Evolutionary conservation across 1,140 invertebrate species (phyloP).

Genomic region (Wasmannia auropunctata): DNA sequence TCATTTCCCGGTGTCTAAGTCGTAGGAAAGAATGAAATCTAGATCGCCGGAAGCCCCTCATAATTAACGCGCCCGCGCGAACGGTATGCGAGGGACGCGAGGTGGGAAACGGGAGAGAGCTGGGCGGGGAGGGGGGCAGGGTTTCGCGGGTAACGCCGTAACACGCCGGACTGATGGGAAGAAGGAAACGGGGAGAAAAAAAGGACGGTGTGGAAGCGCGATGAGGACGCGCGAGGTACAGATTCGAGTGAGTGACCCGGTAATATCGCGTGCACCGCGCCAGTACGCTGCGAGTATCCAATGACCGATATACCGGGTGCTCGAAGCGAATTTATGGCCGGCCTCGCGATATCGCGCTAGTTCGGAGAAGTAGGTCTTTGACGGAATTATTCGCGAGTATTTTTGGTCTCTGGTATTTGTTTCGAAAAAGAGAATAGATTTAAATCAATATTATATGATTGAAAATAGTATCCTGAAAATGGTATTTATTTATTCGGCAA

Average conservation of each 20-base stretch:
- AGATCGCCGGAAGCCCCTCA: constrained; percentile 85
- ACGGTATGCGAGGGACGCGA: constrained; percentile 52
- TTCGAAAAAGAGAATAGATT: not conserved
- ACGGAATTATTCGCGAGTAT: not conserved
- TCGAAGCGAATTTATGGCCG: constrained; percentile 26
- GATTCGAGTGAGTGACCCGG: constrained; percentile 71
- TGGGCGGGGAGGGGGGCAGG: not conserved
- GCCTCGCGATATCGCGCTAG: not conserved
- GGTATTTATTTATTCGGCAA: not conserved
- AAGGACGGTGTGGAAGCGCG: constrained; percentile 12
- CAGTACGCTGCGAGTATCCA: constrained; percentile 68
- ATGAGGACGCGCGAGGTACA: constrained; percentile 55
- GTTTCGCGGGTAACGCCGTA: constrained; percentile 12
- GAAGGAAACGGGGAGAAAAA: constrained; percentile 57
- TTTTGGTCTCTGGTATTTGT: not conserved
- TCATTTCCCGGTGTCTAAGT: constrained; percentile 83
- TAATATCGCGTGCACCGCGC: constrained; percentile 22
- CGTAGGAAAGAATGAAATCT: constrained; percentile 85
- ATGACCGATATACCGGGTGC: constrained; percentile 72
- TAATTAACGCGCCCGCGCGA: constrained; percentile 83
- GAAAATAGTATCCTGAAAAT: not conserved
- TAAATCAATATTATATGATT: not conserved
- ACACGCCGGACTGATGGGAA: constrained; percentile 56
- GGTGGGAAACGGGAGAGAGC: too few relatives aligned
- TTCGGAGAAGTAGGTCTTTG: constrained; percentile 8